These are phyloP conservation scores for Agonopterix heracliana DNA, from an alignment of 2,888 invertebrate species.

Conservation along the genomic window DNA sequence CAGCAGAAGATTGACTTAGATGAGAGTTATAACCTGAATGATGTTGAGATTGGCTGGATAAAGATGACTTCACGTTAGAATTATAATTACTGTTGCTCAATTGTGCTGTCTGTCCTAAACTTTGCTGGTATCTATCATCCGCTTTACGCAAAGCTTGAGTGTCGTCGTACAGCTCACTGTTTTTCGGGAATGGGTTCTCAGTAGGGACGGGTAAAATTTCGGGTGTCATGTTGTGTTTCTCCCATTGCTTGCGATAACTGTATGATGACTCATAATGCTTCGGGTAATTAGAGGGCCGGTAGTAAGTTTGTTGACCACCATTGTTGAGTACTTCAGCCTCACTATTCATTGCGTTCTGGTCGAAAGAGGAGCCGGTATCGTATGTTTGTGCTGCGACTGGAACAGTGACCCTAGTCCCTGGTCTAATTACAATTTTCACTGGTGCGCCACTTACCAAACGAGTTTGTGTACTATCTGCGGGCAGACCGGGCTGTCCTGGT, in stretches of 20 bases:
- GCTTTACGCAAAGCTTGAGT: slow-evolving; percentile 22
- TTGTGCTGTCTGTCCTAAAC: slow-evolving; percentile 26
- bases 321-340: slow-evolving; percentile 42
- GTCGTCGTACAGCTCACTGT: slow-evolving; percentile 52
- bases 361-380: slow-evolving; percentile 27
- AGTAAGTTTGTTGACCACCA: slow-evolving; percentile 21
- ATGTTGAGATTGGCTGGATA: slow-evolving; percentile 31
- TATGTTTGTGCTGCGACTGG: slow-evolving; percentile 47
- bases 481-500: too few species aligned
- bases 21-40: slow-evolving; percentile 32
- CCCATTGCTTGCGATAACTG: slow-evolving; percentile 64
- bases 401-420: slow-evolving; percentile 46
- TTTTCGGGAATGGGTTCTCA: slow-evolving; percentile 34
- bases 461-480: slow-evolving; percentile 15
- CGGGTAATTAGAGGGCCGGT: slow-evolving; percentile 27
- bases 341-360: slow-evolving; percentile 39
- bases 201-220: slow-evolving; percentile 31
- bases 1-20: slow-evolving; percentile 20
- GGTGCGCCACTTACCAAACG: slow-evolving; percentile 39
- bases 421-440: slow-evolving; percentile 46
- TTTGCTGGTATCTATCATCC: slow-evolving; percentile 24
- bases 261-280: slow-evolving; percentile 63
- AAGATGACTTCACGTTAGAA: slow-evolving; percentile 29
- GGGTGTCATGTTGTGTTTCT: slow-evolving; percentile 48
- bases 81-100: slow-evolving; percentile 31